Evolutionary conservation across 2,888 invertebrate species (phyloP).

Genomic region (Apantesis nais): DNA sequence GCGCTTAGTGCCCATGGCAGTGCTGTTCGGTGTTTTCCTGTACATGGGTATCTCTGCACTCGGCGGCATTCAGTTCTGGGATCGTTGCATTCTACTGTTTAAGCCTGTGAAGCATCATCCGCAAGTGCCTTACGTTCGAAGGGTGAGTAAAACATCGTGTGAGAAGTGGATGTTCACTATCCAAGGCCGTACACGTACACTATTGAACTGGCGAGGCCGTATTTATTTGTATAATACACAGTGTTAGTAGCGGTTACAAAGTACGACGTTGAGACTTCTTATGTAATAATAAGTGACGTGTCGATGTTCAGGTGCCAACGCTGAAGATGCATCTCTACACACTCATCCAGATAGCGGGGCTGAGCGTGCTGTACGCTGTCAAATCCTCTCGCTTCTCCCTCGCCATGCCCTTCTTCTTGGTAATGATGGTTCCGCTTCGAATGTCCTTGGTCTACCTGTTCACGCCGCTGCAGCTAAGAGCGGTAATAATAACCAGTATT

Average conservation of each 20-base stretch:
- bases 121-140: conserved; percentile 93
- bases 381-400: conserved; percentile 96
- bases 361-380: conserved; percentile 93
- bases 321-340: conserved; percentile 97
- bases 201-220: not conserved
- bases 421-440: conserved; percentile 95
- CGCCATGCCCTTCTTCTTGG: conserved; percentile 97
- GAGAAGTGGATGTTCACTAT: not conserved
- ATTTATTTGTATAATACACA: not conserved
- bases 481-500: conserved; percentile 84
- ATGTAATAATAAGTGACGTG: not conserved
- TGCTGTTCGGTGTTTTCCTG: conserved; percentile 98
- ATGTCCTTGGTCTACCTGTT: conserved; percentile 90
- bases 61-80: conserved; percentile 97
- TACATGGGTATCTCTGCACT: conserved; percentile 98
- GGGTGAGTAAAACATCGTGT: conserved; percentile 84
- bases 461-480: conserved; percentile 92
- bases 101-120: conserved; percentile 99
- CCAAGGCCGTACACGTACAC: too few species aligned
- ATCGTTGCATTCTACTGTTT: conserved; percentile 93
- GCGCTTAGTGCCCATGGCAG: conserved; percentile 96
- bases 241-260: not conserved
- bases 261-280: not conserved
- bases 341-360: conserved; percentile 91
- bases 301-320: conserved; percentile 89